Evolutionary conservation across 2,797 vertebrate genomes (phyloP), one percentile per base, ranked within the genome.

Genomic region (Ambastaia sidthimunki): DNA sequence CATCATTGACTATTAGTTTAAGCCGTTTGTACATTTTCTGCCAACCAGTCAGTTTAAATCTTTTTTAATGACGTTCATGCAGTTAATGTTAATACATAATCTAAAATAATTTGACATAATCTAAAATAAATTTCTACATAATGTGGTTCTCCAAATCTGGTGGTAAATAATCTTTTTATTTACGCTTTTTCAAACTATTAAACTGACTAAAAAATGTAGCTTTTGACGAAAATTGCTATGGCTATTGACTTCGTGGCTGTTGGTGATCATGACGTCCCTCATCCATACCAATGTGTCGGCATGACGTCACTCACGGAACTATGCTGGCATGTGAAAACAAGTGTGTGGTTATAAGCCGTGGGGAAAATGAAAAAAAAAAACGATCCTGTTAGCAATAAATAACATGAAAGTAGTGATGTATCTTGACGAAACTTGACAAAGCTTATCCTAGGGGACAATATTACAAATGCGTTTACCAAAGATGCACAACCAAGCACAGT

Each of bases 221-320:
- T 59, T 52, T 54, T 23, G 11, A 76, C 60, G n/a, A 21, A 47
- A 66, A 7, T 65, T 60, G 48, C 10, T 59, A 21, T 59, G 1
- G 55, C 2, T 44, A 44, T 44, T 44, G 1, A 44, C 9, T 44
- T 7, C 9, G 34, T 44, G 41, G 10, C 41, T 44, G 82, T 12
- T 62, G 60, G 71, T 76, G 47, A 34, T 21, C 66, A 83, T 82
- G 76, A 86, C 82, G 81, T 83, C 85, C 85, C 74, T 74, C 62
- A 55, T 31, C 18, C 63, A 25, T 34, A 34, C 37, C 41, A 65
- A 57, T 21, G 71, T 66, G 54, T 63, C 25, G 74, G 73, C 77
- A 77, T 65, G 67, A 86, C 82, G 82, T 85, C 83, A 86, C 71
- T 78, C 68, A 52, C 16, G 34, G 28, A 48, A 66, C 69, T 57